Evolutionary conservation across 2,888 invertebrate genomes (phyloP).

Genomic region (Cryptocheilus praepositus): DNA sequence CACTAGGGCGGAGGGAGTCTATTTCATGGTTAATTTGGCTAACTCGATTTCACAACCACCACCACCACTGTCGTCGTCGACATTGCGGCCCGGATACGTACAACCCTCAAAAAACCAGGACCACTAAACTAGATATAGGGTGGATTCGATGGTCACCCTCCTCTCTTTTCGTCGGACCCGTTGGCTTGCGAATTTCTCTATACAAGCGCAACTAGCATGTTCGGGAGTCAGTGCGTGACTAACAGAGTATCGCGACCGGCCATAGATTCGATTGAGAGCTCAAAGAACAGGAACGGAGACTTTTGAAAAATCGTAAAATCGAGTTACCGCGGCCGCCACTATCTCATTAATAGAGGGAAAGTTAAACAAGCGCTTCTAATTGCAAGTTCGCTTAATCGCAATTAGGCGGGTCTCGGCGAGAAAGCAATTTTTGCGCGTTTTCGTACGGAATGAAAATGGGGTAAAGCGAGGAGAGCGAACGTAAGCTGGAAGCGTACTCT

Average conservation of each 20-base stretch:
- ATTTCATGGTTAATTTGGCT: slow-evolving; percentile 76
- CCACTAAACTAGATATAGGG: slow-evolving; percentile 59
- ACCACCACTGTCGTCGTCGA: slow-evolving; percentile 51
- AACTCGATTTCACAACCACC: slow-evolving; percentile 71
- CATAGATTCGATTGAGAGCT: not conserved
- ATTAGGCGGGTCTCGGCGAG: not conserved
- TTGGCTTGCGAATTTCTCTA: slow-evolving; percentile 30
- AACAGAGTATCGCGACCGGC: not conserved
- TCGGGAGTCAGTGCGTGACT: too few species aligned
- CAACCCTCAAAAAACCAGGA: slow-evolving; percentile 57
- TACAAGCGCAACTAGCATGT: slow-evolving; percentile 7
- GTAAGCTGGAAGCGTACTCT: not conserved
- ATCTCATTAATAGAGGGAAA: too few species aligned
- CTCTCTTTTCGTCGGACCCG: slow-evolving; percentile 34
- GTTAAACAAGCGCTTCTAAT: too few species aligned
- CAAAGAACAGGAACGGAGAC: not conserved
- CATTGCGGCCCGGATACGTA: slow-evolving; percentile 31
- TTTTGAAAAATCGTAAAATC: not conserved
- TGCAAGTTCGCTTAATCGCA: too few species aligned
- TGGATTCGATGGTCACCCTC: slow-evolving; percentile 53
- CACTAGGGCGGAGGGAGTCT: slow-evolving; percentile 73
- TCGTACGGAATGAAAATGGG: too few species aligned
- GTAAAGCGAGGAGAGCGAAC: not conserved
- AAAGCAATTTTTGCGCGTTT: not conserved
- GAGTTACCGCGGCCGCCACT: too few species aligned